A percentile compares a stretch with the other conserved stretches of the same genome.
Conservation (phyloP, 2,797 vertebrate species). For the Pipistrellus pygmaeus region DNA sequence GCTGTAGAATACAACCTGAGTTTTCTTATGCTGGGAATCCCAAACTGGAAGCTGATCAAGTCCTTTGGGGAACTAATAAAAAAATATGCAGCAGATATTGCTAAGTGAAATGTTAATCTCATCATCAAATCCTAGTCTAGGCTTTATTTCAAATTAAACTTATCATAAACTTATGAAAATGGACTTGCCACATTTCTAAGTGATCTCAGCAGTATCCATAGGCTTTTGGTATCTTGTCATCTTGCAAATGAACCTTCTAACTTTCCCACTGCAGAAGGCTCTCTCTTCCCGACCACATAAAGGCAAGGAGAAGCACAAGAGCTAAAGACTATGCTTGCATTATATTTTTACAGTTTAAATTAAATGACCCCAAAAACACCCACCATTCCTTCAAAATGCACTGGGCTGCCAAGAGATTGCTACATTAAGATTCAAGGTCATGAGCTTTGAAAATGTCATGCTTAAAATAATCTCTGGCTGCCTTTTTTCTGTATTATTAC, state of each 20-base stretch:
- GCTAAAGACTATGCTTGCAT: constrained; percentile 7
- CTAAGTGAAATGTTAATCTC: constrained; percentile 51
- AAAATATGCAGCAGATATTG: not conserved
- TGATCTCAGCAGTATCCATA: constrained; percentile 8
- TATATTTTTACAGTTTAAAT: constrained; percentile 40
- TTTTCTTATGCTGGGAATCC: constrained; percentile 34
- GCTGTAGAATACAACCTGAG: not conserved
- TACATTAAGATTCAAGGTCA: constrained; percentile 13
- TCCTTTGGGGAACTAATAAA: constrained; percentile 27
- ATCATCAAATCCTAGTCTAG: constrained; percentile 48
- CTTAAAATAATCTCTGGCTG: constrained; percentile 15
- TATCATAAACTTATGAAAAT: constrained; percentile 59
- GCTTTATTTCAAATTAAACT: constrained; percentile 63
- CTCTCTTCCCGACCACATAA: constrained; percentile 17
- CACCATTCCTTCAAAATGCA: not conserved
- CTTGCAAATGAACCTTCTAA: not conserved
- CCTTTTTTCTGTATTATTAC: constrained; percentile 43
- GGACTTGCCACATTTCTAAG: not conserved
- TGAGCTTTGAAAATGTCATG: not conserved
- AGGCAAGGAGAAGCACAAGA: not conserved
- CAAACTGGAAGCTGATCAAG: constrained; percentile 7
- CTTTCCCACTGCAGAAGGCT: not conserved
- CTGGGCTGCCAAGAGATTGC: not conserved
- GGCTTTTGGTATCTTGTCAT: constrained; percentile 15
- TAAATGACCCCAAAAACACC: not conserved